A percentile compares a stretch with the other conserved stretches of the same genome.
Evolutionary conservation across 35 echinoderm and acorn worm genomes (phyloP).

Genomic region (Heliocidaris erythrogramma): DNA sequence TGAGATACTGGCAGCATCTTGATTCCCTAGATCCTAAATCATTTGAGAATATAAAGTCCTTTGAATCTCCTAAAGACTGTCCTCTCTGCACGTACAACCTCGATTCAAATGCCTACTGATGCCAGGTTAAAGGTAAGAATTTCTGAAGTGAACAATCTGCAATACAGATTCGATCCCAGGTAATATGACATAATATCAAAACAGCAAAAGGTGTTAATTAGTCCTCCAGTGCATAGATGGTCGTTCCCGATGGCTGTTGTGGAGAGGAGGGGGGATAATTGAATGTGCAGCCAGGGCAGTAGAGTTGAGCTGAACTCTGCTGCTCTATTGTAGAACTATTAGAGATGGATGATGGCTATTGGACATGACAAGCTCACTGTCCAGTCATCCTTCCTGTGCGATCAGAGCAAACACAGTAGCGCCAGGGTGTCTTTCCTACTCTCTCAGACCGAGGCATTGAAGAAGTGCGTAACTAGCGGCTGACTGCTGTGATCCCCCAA

Average conservation of each 20-base stretch:
- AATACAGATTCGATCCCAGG: neutral
- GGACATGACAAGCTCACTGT: slow-evolving; percentile 9
- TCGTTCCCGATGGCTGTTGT: neutral
- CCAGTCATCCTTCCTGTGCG: slow-evolving; percentile 34
- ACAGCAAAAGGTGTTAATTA: neutral
- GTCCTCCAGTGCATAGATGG: neutral
- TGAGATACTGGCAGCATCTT: slow-evolving; percentile 36
- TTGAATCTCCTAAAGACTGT: neutral
- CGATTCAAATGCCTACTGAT: neutral
- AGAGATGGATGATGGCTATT: neutral
- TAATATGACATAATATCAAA: neutral
- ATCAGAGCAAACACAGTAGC: slow-evolving; percentile 7
- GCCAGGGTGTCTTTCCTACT: neutral
- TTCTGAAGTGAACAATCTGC: neutral
- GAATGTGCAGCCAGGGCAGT: neutral
- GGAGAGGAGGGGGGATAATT: neutral
- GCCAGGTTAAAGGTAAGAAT: neutral
- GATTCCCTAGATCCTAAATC: slow-evolving; percentile 8
- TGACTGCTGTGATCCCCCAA: neutral
- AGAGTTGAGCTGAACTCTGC: slow-evolving; percentile 3
- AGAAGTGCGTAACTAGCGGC: neutral
- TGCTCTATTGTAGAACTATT: neutral
- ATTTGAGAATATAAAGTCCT: neutral
- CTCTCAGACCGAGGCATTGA: neutral
- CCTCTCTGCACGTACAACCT: neutral